A percentile compares a stretch with the other conserved stretches of the same genome.
phyloP scores from a whole-genome alignment of 2,797 vertebrate genomes.

The Anguilla megastoma region DNA sequence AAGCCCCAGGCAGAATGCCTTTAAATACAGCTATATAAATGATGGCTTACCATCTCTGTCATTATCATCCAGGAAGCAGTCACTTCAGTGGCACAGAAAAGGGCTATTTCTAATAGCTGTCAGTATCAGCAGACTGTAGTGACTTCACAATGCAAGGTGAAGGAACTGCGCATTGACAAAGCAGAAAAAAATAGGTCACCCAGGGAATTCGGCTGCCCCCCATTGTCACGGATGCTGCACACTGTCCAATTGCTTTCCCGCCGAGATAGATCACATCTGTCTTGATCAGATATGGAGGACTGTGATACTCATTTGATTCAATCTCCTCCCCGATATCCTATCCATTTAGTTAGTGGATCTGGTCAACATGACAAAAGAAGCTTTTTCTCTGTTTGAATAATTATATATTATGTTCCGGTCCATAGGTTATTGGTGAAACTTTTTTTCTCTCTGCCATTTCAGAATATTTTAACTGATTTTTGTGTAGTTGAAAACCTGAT shows the following conservation, averaged over 20 bases:
- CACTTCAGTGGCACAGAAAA: background rate
- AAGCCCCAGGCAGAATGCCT: background rate
- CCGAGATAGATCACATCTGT: conserved; percentile 4
- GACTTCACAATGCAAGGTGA: background rate
- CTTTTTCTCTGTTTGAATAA: conserved; percentile 19
- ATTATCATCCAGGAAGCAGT: conserved; percentile 3
- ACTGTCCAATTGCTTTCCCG: background rate
- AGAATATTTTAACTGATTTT: background rate
- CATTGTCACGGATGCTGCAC: conserved; percentile 8
- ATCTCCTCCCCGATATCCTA: background rate
- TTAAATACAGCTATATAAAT: background rate
- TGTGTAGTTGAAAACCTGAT: background rate
- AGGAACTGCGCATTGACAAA: background rate
- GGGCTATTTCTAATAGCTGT: background rate
- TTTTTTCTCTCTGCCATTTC: conserved; percentile 21
- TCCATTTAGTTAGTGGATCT: background rate
- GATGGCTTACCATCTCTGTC: background rate
- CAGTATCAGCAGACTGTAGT: background rate
- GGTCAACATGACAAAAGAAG: conserved; percentile 11
- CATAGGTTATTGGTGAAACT: background rate
- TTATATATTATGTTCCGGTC: conserved; percentile 11
- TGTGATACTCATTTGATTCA: background rate
- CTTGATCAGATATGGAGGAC: background rate
- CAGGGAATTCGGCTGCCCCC: background rate
- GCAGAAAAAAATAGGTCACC: background rate